These are phyloP conservation scores for Hirtodrosophila confusa DNA, from an alignment of 2,888 invertebrate species.

Conservation along the genomic window DNA sequence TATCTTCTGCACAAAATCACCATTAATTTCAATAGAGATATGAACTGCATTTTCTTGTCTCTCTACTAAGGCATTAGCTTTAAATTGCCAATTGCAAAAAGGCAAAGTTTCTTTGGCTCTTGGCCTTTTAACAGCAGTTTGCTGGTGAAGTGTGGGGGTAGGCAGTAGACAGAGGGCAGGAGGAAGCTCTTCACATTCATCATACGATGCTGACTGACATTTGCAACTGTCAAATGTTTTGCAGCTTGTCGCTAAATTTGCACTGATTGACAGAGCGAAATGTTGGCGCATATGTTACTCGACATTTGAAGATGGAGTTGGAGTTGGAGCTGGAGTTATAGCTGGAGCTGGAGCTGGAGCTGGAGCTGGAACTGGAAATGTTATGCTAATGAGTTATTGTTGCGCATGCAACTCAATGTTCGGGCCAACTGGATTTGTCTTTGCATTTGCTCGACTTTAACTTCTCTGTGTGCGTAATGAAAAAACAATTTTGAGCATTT, in stretches of 20 bases:
- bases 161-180: not conserved
- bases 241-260: constrained; percentile 63
- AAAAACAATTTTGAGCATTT: constrained; percentile 60
- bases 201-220: constrained; percentile 49
- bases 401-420: constrained; percentile 30
- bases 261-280: constrained; percentile 68
- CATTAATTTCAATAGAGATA: not conserved
- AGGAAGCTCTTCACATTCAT: constrained; percentile 47
- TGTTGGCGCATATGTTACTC: constrained; percentile 66
- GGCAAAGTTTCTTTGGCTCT: constrained; percentile 7
- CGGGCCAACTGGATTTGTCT: constrained; percentile 16
- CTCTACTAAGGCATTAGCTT: not conserved
- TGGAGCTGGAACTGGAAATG: constrained; percentile 32
- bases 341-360: not conserved
- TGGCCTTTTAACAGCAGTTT: not conserved
- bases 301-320: constrained; percentile 10
- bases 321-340: constrained; percentile 1
- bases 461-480: constrained; percentile 27
- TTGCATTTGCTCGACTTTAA: constrained; percentile 5
- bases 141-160: not conserved
- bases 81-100: constrained; percentile 25
- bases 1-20: too few species aligned
- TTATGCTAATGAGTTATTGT: constrained; percentile 76
- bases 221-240: constrained; percentile 73
- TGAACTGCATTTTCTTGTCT: constrained; percentile 8